These are phyloP conservation scores for Cirrhinus molitorella DNA, from an alignment of 2,797 vertebrate species.

Conservation along the genomic window DNA sequence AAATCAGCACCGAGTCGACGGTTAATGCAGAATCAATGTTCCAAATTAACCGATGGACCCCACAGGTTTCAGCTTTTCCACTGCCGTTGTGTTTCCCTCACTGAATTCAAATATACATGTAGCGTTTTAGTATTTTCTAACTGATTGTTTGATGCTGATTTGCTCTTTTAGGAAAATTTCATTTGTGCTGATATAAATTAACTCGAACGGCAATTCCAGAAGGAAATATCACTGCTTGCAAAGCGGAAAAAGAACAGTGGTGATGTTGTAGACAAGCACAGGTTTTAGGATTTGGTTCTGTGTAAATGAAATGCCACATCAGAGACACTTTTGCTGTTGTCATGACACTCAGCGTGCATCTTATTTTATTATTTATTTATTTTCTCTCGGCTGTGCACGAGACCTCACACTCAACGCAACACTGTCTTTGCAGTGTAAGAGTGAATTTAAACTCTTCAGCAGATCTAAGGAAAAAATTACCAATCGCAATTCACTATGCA, in stretches of 20 bases:
- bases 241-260: neutral
- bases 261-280: neutral
- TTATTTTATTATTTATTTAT: conserved; percentile 2
- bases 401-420: neutral
- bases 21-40: conserved; percentile 84
- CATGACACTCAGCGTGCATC: conserved; percentile 1
- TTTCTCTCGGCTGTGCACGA: neutral
- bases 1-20: conserved; percentile 73
- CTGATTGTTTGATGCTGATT: conserved; percentile 42
- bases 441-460: neutral
- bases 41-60: conserved; percentile 78
- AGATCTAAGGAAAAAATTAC: neutral
- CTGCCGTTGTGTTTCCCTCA: conserved; percentile 34
- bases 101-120: conserved; percentile 43
- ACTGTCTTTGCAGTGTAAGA: neutral
- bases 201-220: neutral
- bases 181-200: neutral
- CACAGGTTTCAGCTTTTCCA: conserved; percentile 64
- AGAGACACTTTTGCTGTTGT: neutral
- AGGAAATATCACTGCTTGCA: neutral
- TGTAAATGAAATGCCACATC: neutral
- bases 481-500: neutral
- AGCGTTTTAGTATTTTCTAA: conserved; percentile 6
- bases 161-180: neutral
- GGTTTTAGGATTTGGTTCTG: neutral